Percentiles rank a stretch among this genome's conserved stretches.
Conservation (phyloP, 2,888 invertebrate genomes). For the Vannuccia rotundouncinata region DNA sequence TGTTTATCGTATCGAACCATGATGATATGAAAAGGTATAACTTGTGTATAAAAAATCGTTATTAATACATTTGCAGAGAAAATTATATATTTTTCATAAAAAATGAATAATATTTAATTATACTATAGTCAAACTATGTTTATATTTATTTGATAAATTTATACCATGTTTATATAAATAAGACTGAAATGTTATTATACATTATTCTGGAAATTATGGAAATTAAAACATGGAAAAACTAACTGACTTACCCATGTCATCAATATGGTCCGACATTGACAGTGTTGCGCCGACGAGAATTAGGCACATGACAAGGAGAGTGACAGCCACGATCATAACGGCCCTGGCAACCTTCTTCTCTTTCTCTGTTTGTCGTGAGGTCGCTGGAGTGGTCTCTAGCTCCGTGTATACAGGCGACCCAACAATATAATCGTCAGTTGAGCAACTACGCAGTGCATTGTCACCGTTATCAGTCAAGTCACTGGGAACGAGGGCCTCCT, state of each 20-base stretch:
- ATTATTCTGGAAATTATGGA: too few relatives aligned
- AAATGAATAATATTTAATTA: too few relatives aligned
- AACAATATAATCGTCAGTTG: background rate
- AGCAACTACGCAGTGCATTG: background rate
- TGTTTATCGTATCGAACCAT: too few relatives aligned
- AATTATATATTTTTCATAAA: too few relatives aligned
- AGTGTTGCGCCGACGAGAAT: slow-evolving; percentile 81
- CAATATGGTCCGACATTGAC: slow-evolving; percentile 88
- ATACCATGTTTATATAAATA: too few relatives aligned
- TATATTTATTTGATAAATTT: too few relatives aligned
- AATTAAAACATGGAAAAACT: too few relatives aligned
- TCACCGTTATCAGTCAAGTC: background rate
- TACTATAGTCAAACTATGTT: too few relatives aligned
- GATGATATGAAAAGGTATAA: too few relatives aligned
- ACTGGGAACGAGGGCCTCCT: background rate
- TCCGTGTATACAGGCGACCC: background rate
- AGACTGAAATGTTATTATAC: too few relatives aligned
- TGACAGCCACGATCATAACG: slow-evolving; percentile 79
- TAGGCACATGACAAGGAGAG: slow-evolving; percentile 78
- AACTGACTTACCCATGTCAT: slow-evolving; percentile 88
- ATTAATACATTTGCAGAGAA: too few relatives aligned
- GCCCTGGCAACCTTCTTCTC: slow-evolving; percentile 61
- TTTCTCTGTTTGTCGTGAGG: slow-evolving; percentile 40
- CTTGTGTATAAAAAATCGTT: too few relatives aligned
- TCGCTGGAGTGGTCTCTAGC: background rate